These are phyloP conservation scores for Micrasema minimum DNA, from an alignment of 1,140 invertebrate species.

Conservation along the genomic window DNA sequence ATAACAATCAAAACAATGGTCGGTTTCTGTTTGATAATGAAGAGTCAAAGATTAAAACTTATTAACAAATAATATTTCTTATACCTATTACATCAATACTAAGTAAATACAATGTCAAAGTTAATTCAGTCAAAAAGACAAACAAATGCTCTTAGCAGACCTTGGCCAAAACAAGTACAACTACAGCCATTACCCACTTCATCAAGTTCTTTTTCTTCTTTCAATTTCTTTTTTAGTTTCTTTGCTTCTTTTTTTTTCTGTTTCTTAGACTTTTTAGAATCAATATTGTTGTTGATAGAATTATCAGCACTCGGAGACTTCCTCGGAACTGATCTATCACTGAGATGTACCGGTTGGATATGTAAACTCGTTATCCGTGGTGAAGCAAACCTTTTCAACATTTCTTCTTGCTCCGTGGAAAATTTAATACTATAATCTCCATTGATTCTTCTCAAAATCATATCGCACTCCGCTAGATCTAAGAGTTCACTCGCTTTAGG, in stretches of 20 bases:
- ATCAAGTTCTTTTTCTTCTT: constrained; percentile 55
- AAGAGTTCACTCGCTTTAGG: constrained; percentile 48
- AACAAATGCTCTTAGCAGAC: constrained; percentile 62
- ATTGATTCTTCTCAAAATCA: constrained; percentile 45
- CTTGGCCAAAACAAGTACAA: constrained; percentile 60
- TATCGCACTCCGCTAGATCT: constrained; percentile 47
- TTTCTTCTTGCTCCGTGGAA: constrained; percentile 37
- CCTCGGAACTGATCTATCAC: constrained; percentile 42
- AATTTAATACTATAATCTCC: constrained; percentile 38
- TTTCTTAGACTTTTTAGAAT: constrained; percentile 39
- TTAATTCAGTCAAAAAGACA: constrained; percentile 63
- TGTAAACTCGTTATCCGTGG: constrained; percentile 29
- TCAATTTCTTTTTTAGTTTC: constrained; percentile 56
- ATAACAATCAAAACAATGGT: too few species aligned
- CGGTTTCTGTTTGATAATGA: too few species aligned
- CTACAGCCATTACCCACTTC: constrained; percentile 60
- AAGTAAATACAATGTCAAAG: too few species aligned
- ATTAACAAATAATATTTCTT: not conserved
- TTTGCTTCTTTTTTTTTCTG: constrained; percentile 39
- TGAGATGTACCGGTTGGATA: constrained; percentile 43
- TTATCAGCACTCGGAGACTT: constrained; percentile 15
- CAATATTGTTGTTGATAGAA: constrained; percentile 22
- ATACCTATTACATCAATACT: not conserved
- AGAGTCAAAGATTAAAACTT: constrained; percentile 1
- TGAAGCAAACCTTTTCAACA: constrained; percentile 43